Conservation (phyloP, 2,888 invertebrate species). For the Ennomos quercinarius region DNA sequence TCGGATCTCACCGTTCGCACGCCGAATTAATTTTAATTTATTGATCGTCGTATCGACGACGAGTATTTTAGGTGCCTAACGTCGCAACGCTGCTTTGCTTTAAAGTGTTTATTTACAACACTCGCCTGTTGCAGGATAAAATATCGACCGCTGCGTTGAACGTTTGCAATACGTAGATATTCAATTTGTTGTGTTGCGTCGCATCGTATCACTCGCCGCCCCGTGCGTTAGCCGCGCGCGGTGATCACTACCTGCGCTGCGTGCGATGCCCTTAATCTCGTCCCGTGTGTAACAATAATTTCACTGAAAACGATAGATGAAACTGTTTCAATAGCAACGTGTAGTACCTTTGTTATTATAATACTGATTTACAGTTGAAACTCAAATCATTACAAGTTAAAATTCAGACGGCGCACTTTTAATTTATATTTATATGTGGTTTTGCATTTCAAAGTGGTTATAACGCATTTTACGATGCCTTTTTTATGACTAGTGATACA, state of each 20-base stretch:
- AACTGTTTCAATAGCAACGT: neutral
- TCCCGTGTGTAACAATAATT: neutral
- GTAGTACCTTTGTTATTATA: neutral
- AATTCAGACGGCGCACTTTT: constrained; percentile 16
- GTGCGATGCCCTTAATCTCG: constrained; percentile 1
- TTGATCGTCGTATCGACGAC: constrained; percentile 82
- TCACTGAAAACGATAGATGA: too few relatives aligned
- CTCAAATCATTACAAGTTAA: constrained; percentile 11
- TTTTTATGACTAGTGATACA: constrained; percentile 44
- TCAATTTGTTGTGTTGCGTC: constrained; percentile 22
- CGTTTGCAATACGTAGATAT: constrained; percentile 24
- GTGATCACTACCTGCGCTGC: constrained; percentile 15
- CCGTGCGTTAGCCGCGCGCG: constrained; percentile 4
- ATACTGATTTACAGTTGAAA: too few relatives aligned
- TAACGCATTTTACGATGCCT: constrained; percentile 41
- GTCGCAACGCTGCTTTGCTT: constrained; percentile 67
- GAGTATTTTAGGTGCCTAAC: constrained; percentile 82
- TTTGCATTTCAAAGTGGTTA: constrained; percentile 40
- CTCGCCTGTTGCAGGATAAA: constrained; percentile 51
- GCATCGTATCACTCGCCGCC: too few relatives aligned
- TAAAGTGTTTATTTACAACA: constrained; percentile 68
- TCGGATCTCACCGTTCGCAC: constrained; percentile 85
- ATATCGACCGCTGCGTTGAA: constrained; percentile 46
- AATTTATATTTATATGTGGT: constrained; percentile 36
- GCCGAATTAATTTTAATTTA: constrained; percentile 86